Evolutionary conservation across 1,140 invertebrate species (phyloP), one percentile per base, ranked within the genome.

Genomic region (Pristionchus pacificus): DNA sequence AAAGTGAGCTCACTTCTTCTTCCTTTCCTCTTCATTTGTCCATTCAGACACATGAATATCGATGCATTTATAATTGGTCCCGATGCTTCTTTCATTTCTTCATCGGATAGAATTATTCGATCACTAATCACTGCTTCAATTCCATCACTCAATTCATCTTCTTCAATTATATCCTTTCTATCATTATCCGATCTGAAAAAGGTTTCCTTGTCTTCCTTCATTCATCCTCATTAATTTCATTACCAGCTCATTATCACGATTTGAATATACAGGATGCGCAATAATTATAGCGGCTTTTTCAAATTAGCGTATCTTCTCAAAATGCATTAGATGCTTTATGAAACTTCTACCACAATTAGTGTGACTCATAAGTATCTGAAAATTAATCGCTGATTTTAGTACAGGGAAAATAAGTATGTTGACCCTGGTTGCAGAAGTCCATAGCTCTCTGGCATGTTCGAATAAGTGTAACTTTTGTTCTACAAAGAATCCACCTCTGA

Each of bases 51-150:
- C 2, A 68, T 73, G 31, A 73, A 58, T 13, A 60, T 66, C 6
- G 32, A 60, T 2, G 71, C 65, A 38, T 65, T 69, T 6, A 68
- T 73, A 63, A 30, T 73, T 24, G 71, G 65, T 6, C 58, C 71
- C n/a, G 65, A 60, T 14, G 57, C 71, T 1, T 58, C 65, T 1
- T 6, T 49, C 2, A 64, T 55, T 64, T 25, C 71, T 68, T 60
- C 63, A 19, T 25, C 66, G n/a, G 64, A 68, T 19, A 60, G 65
- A 0, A 73, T 73, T 33, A 60, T 64, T 19, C 30, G 71, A 15
- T 32, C 65, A 15, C 59, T 73, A 2, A 68, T 73, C 29, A 66
- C 71, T 13, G 71, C 71, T 32, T 60, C 68, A 25, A 57, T 73
- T 32, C 65, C 71, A 6, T 73, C 68, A 33, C 24, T 73, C 24